Base-by-base conservation (phyloP, 2,797 vertebrate genomes). In the Ficedula albicollis region DNA sequence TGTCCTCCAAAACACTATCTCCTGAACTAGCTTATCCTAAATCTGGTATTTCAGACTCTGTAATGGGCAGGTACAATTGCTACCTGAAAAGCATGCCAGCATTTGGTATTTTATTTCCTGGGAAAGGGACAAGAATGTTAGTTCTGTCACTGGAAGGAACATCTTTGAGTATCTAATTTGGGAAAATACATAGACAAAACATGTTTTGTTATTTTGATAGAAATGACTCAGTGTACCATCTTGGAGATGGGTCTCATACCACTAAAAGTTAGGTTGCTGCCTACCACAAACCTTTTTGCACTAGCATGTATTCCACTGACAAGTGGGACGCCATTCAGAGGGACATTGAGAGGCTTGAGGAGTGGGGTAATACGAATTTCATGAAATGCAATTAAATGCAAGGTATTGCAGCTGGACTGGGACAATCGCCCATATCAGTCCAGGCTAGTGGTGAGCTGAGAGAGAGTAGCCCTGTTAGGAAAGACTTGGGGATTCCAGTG, bases 11-110 rank as follows among this genome's bases (percentile, higher is more conserved):
- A 6, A 63, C 21, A 10, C 17, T 19, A 2, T 46, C 26, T 91
- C 49, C 79, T 77, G 32, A 44, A 30, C 14, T 2, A 41, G 36
- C 15, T 21, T 8, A 64, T 38, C 17, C 54, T 41, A 49, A 62
- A 78, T 34, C 32, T 85, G 39, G 0, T 60, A 48, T 38, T 76
- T 80, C 66, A 54, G 39, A 34, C 36, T 34, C 51, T 60, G 27
- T 18, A 51, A 73, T 0, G 1, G 38, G 30, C 25, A 87, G 15
- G 39, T 34, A 55, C 32, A 21, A 55, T 0, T 41, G 17, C 22
- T 73, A 30, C 39, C 6, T 11, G 32, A 74, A 68, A 70, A 87
- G 17, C 8, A 49, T 17, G 32, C 11, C 27, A 82, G 43, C 15
- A 64, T 72, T 69, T 87, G 36, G 21, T 34, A 43, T 56, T 75